Conservation (phyloP, 2,113 vertebrate species). For the Pantherophis guttatus region DNA sequence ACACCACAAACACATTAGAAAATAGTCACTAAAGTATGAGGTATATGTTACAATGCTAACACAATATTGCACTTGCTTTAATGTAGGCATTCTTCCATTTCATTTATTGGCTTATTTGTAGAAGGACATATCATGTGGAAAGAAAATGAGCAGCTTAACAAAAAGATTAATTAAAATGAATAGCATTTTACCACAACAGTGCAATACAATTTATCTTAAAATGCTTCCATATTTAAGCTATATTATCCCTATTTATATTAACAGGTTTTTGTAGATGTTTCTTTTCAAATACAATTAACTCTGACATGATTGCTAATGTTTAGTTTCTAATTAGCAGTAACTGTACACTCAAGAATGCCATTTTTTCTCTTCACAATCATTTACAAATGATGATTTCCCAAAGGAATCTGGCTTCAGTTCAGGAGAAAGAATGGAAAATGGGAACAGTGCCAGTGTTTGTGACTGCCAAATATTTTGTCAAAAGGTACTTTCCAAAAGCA, state of each 20-base stretch:
- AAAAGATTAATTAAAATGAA: conserved; percentile 38
- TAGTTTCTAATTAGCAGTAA: conserved; percentile 65
- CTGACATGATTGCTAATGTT: conserved; percentile 56
- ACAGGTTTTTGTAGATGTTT: conserved; percentile 56
- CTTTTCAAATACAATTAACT: conserved; percentile 61
- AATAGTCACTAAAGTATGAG: not conserved
- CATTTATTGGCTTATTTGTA: conserved; percentile 15
- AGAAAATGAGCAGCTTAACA: conserved; percentile 30
- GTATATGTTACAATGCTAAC: not conserved
- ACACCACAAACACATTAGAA: not conserved
- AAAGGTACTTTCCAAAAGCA: conserved; percentile 61
- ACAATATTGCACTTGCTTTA: not conserved
- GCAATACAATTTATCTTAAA: conserved; percentile 36
- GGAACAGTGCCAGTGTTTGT: conserved; percentile 58
- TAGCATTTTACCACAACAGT: conserved; percentile 31
- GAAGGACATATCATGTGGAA: conserved; percentile 16
- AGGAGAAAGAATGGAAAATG: conserved; percentile 66
- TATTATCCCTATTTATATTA: conserved; percentile 52
- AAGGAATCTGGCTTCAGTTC: conserved; percentile 60
- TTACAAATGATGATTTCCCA: conserved; percentile 68
- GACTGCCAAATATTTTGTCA: conserved; percentile 38
- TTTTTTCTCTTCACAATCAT: conserved; percentile 62
- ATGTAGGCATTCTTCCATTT: not conserved
- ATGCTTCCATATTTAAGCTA: conserved; percentile 28
- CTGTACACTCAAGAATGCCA: conserved; percentile 53